Evolutionary conservation across 2,113 vertebrate genomes (phyloP), one percentile per base, ranked within the genome.

Genomic region (Ageneiosus marmoratus): DNA sequence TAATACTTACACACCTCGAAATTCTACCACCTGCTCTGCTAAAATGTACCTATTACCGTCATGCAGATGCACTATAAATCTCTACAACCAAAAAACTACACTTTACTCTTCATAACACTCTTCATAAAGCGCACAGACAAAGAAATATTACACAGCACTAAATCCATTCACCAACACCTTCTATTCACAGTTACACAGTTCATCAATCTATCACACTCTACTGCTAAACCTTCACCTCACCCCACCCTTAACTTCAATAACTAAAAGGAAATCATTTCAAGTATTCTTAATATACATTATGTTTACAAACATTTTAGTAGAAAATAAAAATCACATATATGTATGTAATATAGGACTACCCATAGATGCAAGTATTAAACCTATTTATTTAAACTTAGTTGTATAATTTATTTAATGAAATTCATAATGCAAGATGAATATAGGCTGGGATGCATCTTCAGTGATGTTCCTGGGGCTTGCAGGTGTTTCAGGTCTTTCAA

Each of bases 21-120:
- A 74, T 53, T 53, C n/a, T 37, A 53, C 48, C 48, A 75, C 72
- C 48, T 75, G 72, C 72, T 22, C 72, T 50, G 18, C 13, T 74
- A 74, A 74, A 74, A 50, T 51, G 0, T 74, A 50, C 3, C 5
- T 29, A 50, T 50, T 50, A 13, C 5, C 44, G 50, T 50, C 70
- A 46, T 37, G 1, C 46, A 75, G 46, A 5, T 16, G 13, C n/a
- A 53, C 48, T 24, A 44, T 27, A 20, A 69, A 51, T 20, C 48
- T 74, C 48, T 10, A 29, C 46, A 44, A 74, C 2, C 50, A 55
- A 53, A 34, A 53, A 75, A 55, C 46, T 51, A 32, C 16, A 20
- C 29, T 75, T 75, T 55, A 50, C 8, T 75, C 7, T 27, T 48
- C 46, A 27, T 24, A 48, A 27, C 13, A n/a, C 24, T 15, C 10